Base-by-base conservation (phyloP, 2,797 vertebrate species). In the Typhlichthys eigenmanni region DNA sequence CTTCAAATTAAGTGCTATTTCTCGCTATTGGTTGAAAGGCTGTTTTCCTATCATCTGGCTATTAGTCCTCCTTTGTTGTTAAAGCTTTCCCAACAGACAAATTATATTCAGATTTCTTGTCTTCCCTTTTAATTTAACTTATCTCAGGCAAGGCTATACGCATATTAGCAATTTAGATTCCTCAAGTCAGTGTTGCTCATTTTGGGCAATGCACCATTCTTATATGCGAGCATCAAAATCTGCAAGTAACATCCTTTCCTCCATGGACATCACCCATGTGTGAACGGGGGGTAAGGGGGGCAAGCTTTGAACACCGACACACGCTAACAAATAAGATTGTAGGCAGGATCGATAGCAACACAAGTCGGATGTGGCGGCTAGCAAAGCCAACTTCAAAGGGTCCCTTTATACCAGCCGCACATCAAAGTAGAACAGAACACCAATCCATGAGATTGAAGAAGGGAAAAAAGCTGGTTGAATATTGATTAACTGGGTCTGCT, bases 381-480 rank as follows among this genome's bases (percentile, higher is more conserved):
- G 88, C 86, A 90, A 91, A 92, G 89, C 88, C 73, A 74, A 87
- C 91, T 93, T 93, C 91, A 93, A 94, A 93, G 87, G 81, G 57
- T 69, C 79, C 76, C 82, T 91, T 88, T 89, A 91, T 89, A 88
- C 84, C 72, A 75, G 78, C 81, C 63, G 72, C 62, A 86, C 89
- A 94, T 93, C 90, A 94, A 93, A 93, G 91, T 68, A 62, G 71
- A 87, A 76, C 47, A 72, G 73, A 87, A 84, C 85, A 84, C 72
- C 89, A 88, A 89, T 91, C 89, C 87, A 84, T 86, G 80, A 89
- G 87, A 91, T 85, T 89, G 87, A 80, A 74, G 62, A 49, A 62
- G 74, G 75, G 19, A 76, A 74, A 79, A 83, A 87, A 79, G 16
- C 29, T 65, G 80, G 72, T 69, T 83, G 89, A 92, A 92, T 92